Evolutionary conservation across 2,888 invertebrate species (phyloP).

Genomic region (Coelinius sp.): DNA sequence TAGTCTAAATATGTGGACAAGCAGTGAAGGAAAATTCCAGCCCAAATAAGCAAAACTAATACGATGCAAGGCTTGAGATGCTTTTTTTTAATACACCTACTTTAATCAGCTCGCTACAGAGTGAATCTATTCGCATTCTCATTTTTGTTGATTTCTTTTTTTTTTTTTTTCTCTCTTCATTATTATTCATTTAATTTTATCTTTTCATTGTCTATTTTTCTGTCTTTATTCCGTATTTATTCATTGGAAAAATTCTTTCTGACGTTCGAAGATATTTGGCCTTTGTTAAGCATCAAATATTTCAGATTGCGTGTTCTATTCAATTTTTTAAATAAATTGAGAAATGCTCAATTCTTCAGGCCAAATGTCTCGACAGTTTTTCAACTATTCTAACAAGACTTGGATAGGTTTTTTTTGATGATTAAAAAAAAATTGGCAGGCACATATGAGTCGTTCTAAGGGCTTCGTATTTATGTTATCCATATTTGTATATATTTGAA

Average conservation of each 20-base stretch:
- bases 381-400: constrained; percentile 65
- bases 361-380: constrained; percentile 63
- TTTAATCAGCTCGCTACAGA: constrained; percentile 67
- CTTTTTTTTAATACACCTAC: constrained; percentile 69
- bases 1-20: constrained; percentile 67
- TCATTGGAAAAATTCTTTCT: constrained; percentile 59
- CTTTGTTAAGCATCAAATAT: constrained; percentile 50
- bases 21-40: constrained; percentile 70
- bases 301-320: too few relatives aligned
- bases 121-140: constrained; percentile 70
- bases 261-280: constrained; percentile 62
- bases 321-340: too few relatives aligned
- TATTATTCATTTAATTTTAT: constrained; percentile 21
- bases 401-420: constrained; percentile 59
- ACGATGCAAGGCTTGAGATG: constrained; percentile 71
- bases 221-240: constrained; percentile 49
- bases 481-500: constrained; percentile 40
- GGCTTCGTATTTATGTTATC: constrained; percentile 32
- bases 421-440: constrained; percentile 68
- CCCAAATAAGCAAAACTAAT: constrained; percentile 71
- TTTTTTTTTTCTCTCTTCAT: constrained; percentile 16
- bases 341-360: constrained; percentile 39
- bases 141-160: constrained; percentile 43
- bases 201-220: neutral
- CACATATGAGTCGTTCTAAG: constrained; percentile 69